phyloP scores from a whole-genome alignment of 2,797 vertebrate species.

The Bucorvus abyssinicus region DNA sequence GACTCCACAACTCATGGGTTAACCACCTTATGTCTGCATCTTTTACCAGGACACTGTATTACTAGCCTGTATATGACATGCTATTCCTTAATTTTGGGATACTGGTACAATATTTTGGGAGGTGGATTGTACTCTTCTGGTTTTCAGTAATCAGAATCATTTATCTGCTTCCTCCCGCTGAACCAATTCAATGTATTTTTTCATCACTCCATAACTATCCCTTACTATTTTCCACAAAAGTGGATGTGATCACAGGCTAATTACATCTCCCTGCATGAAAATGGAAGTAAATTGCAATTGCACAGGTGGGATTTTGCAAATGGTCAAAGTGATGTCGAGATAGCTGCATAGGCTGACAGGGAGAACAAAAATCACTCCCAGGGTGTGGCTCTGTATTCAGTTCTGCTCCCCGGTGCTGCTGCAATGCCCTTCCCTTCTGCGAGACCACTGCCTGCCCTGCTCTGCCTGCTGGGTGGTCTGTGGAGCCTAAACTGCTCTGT shows the following conservation, averaged over 20 bases:
- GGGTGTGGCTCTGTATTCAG: not conserved
- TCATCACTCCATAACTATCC: not conserved
- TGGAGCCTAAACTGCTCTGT: not conserved
- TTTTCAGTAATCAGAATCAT: not conserved
- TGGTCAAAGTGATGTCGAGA: not conserved
- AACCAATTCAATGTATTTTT: not conserved
- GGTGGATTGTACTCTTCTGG: not conserved
- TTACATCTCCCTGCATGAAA: not conserved
- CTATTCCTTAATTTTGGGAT: not conserved
- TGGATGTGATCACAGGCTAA: not conserved
- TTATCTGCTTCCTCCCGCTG: not conserved
- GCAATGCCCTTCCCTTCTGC: not conserved
- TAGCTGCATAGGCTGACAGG: not conserved
- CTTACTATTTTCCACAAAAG: not conserved
- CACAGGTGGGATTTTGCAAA: not conserved
- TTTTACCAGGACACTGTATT: not conserved
- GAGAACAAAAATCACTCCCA: not conserved
- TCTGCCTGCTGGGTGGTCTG: not conserved
- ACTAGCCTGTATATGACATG: not conserved
- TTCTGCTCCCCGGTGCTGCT: rapidly evolving
- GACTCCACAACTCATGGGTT: not conserved
- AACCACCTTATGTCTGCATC: not conserved
- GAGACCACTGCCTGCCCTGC: not conserved
- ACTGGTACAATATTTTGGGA: not conserved
- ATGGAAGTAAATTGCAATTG: not conserved